phyloP scores from a whole-genome alignment of 2,113 vertebrate species.

The Misgurnus anguillicaudatus region DNA sequence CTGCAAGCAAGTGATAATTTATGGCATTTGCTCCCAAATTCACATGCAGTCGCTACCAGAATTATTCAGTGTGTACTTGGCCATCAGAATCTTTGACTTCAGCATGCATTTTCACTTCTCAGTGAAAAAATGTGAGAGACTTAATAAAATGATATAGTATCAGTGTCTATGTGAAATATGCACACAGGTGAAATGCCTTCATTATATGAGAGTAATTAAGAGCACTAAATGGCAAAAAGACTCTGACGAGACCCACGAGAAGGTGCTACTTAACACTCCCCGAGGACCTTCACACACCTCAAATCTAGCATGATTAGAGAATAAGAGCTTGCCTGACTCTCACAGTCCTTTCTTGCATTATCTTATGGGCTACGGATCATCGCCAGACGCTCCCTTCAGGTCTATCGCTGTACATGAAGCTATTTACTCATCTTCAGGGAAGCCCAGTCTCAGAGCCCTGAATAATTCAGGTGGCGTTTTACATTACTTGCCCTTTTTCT shows the following conservation, averaged over 20 bases:
- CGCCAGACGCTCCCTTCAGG: conserved; percentile 21
- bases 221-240: conserved; percentile 47
- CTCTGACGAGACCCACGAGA: conserved; percentile 43
- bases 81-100: too few relatives aligned
- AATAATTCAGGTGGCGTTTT: conserved; percentile 51
- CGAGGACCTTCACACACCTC: conserved; percentile 39
- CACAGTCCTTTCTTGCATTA: conserved; percentile 38
- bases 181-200: conserved; percentile 13
- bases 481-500: conserved; percentile 9
- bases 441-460: conserved; percentile 41
- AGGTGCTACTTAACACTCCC: conserved; percentile 53
- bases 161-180: conserved; percentile 1
- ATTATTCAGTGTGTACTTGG: too few relatives aligned
- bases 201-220: conserved; percentile 48
- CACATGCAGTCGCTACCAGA: too few relatives aligned
- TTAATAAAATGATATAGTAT: background rate
- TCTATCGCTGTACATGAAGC: conserved; percentile 38
- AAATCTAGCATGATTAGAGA: conserved; percentile 45
- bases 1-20: too few relatives aligned
- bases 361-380: conserved; percentile 52
- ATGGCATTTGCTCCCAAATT: too few relatives aligned
- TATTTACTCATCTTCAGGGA: conserved; percentile 38
- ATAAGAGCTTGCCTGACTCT: conserved; percentile 34
- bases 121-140: too few relatives aligned
- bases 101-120: too few relatives aligned